Conservation (phyloP, 2,888 invertebrate species). For the Cistogaster globosa region DNA sequence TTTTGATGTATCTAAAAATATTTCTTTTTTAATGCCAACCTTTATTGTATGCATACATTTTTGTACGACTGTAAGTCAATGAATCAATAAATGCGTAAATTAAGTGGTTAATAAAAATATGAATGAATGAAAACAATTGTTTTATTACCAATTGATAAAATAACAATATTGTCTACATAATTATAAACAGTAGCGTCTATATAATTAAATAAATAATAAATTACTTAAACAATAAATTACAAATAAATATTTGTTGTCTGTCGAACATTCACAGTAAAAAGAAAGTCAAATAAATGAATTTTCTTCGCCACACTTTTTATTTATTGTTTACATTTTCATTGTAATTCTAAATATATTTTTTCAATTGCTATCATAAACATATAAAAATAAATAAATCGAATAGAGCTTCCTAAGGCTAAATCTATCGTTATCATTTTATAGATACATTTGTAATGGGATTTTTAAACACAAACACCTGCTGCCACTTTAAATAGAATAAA, state of each 20-base stretch:
- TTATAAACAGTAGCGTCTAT: too few relatives aligned
- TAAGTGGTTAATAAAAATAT: neutral
- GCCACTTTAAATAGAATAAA: neutral
- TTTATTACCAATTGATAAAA: neutral
- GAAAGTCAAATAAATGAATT: conserved; percentile 35
- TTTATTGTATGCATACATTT: too few relatives aligned
- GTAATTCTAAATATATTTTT: neutral
- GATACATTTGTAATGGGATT: neutral
- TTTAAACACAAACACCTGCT: conserved; percentile 13
- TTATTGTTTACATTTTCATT: neutral
- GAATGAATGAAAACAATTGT: conserved; percentile 20
- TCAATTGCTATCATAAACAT: neutral
- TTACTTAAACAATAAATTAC: neutral
- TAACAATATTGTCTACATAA: too few relatives aligned
- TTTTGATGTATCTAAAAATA: too few relatives aligned
- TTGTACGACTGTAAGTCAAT: too few relatives aligned
- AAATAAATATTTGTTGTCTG: neutral
- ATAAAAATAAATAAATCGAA: neutral
- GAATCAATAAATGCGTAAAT: too few relatives aligned
- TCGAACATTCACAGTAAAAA: conserved; percentile 1
- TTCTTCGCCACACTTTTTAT: conserved; percentile 16
- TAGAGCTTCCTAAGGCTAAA: neutral
- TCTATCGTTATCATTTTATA: neutral
- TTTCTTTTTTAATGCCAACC: too few relatives aligned
- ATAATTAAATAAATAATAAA: neutral